Percentiles rank a stretch among this genome's conserved stretches.
phyloP scores from a whole-genome alignment of 1,140 invertebrate species.

The Notospermus geniculatus region DNA sequence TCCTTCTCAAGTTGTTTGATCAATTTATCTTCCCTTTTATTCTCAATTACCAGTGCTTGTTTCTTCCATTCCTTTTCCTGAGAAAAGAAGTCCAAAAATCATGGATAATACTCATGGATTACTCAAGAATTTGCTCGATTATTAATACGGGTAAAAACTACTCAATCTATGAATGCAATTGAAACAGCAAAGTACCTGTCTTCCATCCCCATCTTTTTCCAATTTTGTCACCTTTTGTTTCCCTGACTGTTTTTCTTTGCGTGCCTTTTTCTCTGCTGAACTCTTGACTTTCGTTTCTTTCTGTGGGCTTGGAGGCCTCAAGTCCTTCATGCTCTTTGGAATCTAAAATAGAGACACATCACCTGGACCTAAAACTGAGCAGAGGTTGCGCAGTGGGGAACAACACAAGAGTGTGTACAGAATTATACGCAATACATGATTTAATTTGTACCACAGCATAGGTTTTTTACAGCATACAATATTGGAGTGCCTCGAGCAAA shows the following conservation, averaged over 20 bases:
- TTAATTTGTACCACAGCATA: no score
- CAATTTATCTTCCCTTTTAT: slow-evolving; percentile 74
- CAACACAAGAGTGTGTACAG: no score
- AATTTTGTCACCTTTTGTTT: slow-evolving; percentile 16
- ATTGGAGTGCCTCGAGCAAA: no score
- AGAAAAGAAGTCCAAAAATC: slow-evolving; percentile 4
- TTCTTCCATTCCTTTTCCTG: slow-evolving; percentile 63
- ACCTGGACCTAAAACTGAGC: no score
- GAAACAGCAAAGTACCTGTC: no score
- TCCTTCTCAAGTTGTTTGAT: slow-evolving; percentile 82
- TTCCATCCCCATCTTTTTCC: slow-evolving; percentile 13
- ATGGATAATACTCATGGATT: neutral
- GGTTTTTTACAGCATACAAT: no score
- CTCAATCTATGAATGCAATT: no score
- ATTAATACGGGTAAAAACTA: no score
- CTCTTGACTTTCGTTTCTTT: slow-evolving; percentile 14
- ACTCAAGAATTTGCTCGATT: neutral
- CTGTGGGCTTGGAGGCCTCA: neutral
- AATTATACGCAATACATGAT: no score
- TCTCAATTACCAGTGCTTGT: slow-evolving; percentile 65
- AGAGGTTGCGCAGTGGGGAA: no score
- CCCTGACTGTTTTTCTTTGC: slow-evolving; percentile 7
- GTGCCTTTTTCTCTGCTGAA: slow-evolving; percentile 22
- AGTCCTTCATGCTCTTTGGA: no score
- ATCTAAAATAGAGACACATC: no score